Evolutionary conservation across 2,797 vertebrate species (phyloP), one percentile per base, ranked within the genome.

Genomic region (Chanos chanos): DNA sequence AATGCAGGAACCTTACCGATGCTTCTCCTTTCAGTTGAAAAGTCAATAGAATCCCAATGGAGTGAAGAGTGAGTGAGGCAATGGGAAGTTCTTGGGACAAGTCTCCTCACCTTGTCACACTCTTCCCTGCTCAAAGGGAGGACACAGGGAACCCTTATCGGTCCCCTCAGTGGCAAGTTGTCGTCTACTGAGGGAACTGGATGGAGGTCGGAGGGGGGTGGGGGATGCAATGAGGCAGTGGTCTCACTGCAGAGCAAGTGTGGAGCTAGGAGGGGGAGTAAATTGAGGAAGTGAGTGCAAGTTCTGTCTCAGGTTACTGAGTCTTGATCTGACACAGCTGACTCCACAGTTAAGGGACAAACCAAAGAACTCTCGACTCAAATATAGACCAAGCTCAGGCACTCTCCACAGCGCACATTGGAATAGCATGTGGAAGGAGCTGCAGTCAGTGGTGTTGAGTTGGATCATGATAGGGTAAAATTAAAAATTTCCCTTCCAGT

Each of bases 1-100:
- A 45, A 63, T 37, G 9, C 10, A 22, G 9, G 7, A 56, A 52
- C 12, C 49, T 63, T 73, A 71, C 68, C 68, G 4, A 48, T 31
- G 37, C 51, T n/a, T 41, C 33, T 19, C 57, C n/a, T 41, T 39
- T 27, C 24, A 36, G 59, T 34, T 12, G 39, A 53, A 65, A 24
- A 28, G 39, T 30, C 59, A 3, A 54, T 65, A 70, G 33, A 70
- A 77, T 78, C 81, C 83, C 81, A 90, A 57, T 39, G 64, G 64
- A 55, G 10, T 71, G 66, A 73, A 39, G 57, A 36, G 10, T 50
- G 41, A 22, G 16, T 19, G 12, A 22, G 31, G 18, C 24, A 44
- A 45, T 10, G n/a, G n/a, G n/a, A 22, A 12, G 12, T 3, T 3
- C 12, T 16, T 28, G 47, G 21, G 21, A 8, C 22, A 22, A 53